These are phyloP conservation scores for Halisarca cf. caerulea DNA, from an alignment of 37 sponge, comb jelly and placozoan species.

Conservation along the genomic window DNA sequence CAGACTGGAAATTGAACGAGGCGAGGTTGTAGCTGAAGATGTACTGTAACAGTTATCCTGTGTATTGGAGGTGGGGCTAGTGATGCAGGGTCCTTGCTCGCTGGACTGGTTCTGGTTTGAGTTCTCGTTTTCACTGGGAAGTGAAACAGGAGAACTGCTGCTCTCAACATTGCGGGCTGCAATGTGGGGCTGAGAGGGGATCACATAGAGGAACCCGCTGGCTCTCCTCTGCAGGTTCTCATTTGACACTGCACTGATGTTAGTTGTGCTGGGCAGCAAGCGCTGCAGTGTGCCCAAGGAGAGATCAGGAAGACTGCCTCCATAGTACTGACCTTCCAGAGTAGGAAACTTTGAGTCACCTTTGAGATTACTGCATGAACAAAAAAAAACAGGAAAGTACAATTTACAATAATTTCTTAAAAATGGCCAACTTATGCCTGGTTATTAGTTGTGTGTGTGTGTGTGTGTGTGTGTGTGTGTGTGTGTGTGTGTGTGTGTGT, in stretches of 20 bases:
- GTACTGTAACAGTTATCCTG: neutral
- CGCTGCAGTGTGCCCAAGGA: constrained; percentile 76
- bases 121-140: neutral
- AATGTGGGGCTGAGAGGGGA: constrained; percentile 2
- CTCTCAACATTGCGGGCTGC: neutral
- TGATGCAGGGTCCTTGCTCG: neutral
- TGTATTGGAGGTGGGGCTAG: neutral
- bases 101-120: neutral
- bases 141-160: too few relatives aligned
- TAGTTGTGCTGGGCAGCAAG: constrained; percentile 64
- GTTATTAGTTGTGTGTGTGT: too few relatives aligned
- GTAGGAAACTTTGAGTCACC: constrained; percentile 73
- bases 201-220: constrained; percentile 10
- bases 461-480: too few relatives aligned
- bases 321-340: constrained; percentile 76
- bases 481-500: too few relatives aligned
- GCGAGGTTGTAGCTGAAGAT: constrained; percentile 7
- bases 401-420: too few relatives aligned
- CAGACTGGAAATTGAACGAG: too few relatives aligned
- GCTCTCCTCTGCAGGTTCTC: neutral
- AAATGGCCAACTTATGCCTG: too few relatives aligned
- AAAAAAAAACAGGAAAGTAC: neutral
- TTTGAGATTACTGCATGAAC: constrained; percentile 54
- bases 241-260: neutral
- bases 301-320: constrained; percentile 85